These are phyloP conservation scores for Dryobotodes eremita DNA, from an alignment of 2,888 invertebrate genomes.

Conservation along the genomic window DNA sequence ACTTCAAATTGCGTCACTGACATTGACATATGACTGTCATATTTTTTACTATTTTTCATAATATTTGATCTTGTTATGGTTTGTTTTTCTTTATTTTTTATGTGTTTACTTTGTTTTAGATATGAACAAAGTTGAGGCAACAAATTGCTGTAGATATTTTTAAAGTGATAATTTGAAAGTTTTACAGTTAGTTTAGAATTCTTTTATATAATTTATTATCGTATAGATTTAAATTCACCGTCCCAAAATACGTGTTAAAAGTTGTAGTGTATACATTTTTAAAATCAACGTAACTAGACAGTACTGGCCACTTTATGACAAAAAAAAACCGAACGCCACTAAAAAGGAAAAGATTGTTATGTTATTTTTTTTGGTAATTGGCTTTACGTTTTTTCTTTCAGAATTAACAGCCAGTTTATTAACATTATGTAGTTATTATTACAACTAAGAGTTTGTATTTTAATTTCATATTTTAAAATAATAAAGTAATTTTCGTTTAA, in stretches of 20 bases:
- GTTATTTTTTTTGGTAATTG: background rate
- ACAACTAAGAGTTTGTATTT: background rate
- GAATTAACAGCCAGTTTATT: background rate
- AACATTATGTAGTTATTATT: too few relatives aligned
- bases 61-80: constrained; percentile 42
- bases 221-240: background rate
- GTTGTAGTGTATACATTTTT: constrained; percentile 3
- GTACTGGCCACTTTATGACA: background rate
- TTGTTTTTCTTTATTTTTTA: constrained; percentile 29
- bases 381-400: background rate
- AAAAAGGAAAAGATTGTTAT: background rate
- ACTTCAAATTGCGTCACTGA: constrained; percentile 50
- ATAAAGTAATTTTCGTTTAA: background rate
- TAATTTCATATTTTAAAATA: background rate
- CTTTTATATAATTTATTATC: background rate
- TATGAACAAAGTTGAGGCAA: background rate
- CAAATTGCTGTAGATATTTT: background rate
- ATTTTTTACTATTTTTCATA: constrained; percentile 54
- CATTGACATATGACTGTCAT: constrained; percentile 57
- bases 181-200: background rate
- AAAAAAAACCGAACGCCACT: background rate
- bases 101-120: constrained; percentile 1
- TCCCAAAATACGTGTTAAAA: background rate
- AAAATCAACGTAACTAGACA: background rate
- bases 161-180: background rate